Base-by-base conservation (phyloP, 2,888 invertebrate species). In the Epirrhoe alternata region DNA sequence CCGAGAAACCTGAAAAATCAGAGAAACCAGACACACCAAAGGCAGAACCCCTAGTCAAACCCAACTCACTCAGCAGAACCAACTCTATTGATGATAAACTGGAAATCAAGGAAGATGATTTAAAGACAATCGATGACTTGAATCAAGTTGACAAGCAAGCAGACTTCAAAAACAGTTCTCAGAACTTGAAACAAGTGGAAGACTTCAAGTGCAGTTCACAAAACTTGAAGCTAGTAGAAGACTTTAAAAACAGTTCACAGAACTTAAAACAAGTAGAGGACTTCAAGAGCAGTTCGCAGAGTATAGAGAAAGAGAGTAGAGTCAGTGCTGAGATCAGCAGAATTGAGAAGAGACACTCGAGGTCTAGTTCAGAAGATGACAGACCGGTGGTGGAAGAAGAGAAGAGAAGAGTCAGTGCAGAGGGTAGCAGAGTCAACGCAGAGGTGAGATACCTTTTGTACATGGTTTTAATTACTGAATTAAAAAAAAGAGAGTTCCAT, bases 321-420 rank as follows among this genome's bases (percentile, higher is more conserved):
- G 71, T 72, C 6, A 72, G 71, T n/a, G 69, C 69, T 0, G 70
- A 75, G 33, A 67, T 75, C 35, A 69, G 50, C 6, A 69, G 71
- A 57, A 70, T 70, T n/a, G 74, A 75, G 49, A 80, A 79, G 59
- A 73, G 76, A 38, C 73, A 78, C 24, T 78, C 79, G 0, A 68
- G 78, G 51, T 76, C 78, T 0, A 80, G 74, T 57, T 76, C 77
- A 0, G 69, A 80, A 17, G 81, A 82, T n/a, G 77, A 76, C 56
- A 71, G 77, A 65, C 70, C 75, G 1, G 74, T 75, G 5, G 73
- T 78, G 3, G 78, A 78, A 63, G 66, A 49, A 7, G 35, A 52
- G 16, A 17, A 58, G 49, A 31, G 12, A 31, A 52, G 8, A 61
- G 59, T 38, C 51, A 55, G 35, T 10, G n/a, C 74, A 14, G 79